phyloP scores from a whole-genome alignment of 2,113 vertebrate genomes.

The Ranitomeya variabilis region DNA sequence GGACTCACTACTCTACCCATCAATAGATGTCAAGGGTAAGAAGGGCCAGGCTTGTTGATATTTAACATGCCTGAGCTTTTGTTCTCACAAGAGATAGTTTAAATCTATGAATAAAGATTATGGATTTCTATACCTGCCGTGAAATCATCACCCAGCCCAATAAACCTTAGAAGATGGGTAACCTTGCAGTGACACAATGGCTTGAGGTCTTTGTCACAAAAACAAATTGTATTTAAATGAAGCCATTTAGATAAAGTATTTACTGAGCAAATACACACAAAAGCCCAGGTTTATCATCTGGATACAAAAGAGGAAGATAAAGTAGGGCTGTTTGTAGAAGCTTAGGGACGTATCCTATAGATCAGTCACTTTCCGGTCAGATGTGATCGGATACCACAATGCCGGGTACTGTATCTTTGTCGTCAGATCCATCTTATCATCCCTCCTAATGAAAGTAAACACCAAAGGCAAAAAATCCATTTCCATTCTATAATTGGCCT shows the following conservation, averaged over 20 bases:
- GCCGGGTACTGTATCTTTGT: neutral
- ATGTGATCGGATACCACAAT: neutral
- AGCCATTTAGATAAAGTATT: slow-evolving; percentile 8
- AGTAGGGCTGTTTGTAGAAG: neutral
- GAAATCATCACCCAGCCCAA: neutral
- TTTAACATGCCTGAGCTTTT: too few species aligned
- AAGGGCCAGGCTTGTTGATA: too few species aligned
- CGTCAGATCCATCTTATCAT: neutral
- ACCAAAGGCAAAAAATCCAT: neutral
- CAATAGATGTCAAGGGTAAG: too few species aligned
- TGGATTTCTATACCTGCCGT: neutral
- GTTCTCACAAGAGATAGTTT: too few species aligned
- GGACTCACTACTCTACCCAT: too few species aligned
- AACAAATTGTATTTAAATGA: slow-evolving; percentile 34
- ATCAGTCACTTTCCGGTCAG: neutral
- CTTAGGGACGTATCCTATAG: neutral
- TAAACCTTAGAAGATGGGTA: neutral
- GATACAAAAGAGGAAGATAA: slow-evolving; percentile 17
- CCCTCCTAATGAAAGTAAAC: neutral
- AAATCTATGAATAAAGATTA: too few species aligned
- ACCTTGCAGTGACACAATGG: neutral
- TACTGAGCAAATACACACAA: slow-evolving; percentile 18
- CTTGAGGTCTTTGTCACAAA: neutral
- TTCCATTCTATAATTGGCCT: neutral
- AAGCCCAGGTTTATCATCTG: neutral